phyloP scores from a whole-genome alignment of 2,888 invertebrate species.

The Drosophila anomalata region DNA sequence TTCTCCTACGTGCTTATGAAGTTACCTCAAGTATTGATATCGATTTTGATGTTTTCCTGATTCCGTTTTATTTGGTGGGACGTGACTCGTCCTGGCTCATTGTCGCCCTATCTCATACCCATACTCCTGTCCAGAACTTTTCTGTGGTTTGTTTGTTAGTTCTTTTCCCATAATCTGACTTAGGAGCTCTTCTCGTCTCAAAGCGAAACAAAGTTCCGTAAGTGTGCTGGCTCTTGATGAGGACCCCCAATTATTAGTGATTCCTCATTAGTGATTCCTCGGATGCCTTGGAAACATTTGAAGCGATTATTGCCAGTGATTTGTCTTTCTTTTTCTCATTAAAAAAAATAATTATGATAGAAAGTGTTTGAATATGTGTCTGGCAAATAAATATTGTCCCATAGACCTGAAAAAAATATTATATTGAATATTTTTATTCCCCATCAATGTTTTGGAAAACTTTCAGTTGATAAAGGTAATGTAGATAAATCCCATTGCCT shows the following conservation, averaged over 20 bases:
- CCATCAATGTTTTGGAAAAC: no score
- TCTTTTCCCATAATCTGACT: conserved; percentile 28
- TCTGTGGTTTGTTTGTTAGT: conserved; percentile 27
- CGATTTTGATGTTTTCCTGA: conserved; percentile 44
- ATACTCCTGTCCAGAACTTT: conserved; percentile 23
- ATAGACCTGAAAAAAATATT: no score
- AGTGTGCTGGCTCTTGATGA: conserved; percentile 17
- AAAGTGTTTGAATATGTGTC: background rate
- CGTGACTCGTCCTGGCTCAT: conserved; percentile 37
- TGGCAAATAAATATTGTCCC: no score
- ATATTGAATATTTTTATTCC: no score
- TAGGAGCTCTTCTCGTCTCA: conserved; percentile 19
- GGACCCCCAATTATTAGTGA: conserved; percentile 24
- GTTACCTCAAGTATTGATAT: conserved; percentile 22
- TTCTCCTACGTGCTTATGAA: conserved; percentile 15
- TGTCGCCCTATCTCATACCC: conserved; percentile 12
- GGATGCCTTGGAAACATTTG: conserved; percentile 34
- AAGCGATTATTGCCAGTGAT: conserved; percentile 19
- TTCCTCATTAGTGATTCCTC: conserved; percentile 17
- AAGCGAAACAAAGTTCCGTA: conserved; percentile 21
- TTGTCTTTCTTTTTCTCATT: conserved; percentile 15
- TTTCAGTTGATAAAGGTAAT: no score
- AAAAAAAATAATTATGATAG: conserved; percentile 5
- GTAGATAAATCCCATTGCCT: no score
- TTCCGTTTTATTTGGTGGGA: conserved; percentile 29